Evolutionary conservation across 2,797 vertebrate genomes (phyloP).

Genomic region (Sebastes minor): DNA sequence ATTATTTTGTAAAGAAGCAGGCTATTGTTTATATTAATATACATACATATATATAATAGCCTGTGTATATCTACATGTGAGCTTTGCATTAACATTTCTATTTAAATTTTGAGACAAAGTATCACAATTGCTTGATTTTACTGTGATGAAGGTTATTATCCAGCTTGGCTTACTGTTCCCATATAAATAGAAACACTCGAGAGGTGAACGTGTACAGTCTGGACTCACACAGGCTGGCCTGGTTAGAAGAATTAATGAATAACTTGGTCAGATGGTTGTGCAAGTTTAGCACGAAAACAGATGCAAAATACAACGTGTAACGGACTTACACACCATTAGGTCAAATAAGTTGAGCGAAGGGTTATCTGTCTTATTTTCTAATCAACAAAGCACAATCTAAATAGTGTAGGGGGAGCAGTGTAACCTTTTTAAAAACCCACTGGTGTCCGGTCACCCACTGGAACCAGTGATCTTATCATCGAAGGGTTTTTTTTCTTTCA

Average conservation of each 20-base stretch:
- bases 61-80: slow-evolving; percentile 65
- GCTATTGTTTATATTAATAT: slow-evolving; percentile 19
- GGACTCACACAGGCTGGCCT: slow-evolving; percentile 61
- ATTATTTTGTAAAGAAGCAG: slow-evolving; percentile 76
- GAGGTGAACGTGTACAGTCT: slow-evolving; percentile 43
- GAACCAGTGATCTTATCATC: slow-evolving; percentile 78
- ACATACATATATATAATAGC: slow-evolving; percentile 49
- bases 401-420: slow-evolving; percentile 72
- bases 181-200: slow-evolving; percentile 40
- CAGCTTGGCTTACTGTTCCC: slow-evolving; percentile 63
- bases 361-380: slow-evolving; percentile 82
- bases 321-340: slow-evolving; percentile 75
- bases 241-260: slow-evolving; percentile 51
- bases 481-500: slow-evolving; percentile 67
- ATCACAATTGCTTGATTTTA: slow-evolving; percentile 75
- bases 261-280: slow-evolving; percentile 55
- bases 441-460: slow-evolving; percentile 52
- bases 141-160: slow-evolving; percentile 66
- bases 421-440: slow-evolving; percentile 73
- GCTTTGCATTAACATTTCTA: slow-evolving; percentile 75
- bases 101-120: slow-evolving; percentile 71
- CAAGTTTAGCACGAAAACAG: slow-evolving; percentile 69
- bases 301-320: slow-evolving; percentile 68
- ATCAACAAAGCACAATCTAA: slow-evolving; percentile 88
- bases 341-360: slow-evolving; percentile 69